Evolutionary conservation across 2,797 vertebrate species (phyloP), one percentile per base, ranked within the genome.

Genomic region (Salmo trutta): DNA sequence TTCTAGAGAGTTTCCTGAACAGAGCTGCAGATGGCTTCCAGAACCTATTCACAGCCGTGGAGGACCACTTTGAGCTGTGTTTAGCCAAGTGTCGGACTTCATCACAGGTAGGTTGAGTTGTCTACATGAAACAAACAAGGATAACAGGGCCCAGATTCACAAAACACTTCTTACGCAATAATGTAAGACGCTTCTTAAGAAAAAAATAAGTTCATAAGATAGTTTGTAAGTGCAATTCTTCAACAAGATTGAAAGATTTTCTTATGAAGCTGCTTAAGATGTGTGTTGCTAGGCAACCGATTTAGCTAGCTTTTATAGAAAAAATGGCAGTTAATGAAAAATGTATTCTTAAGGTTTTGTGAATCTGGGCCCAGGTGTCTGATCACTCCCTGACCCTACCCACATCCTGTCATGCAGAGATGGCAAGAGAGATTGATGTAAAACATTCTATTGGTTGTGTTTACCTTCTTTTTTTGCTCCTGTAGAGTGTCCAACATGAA

Each of bases 51-150:
- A 96, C 96, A 56, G 98, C 97, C 0, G 97, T 99, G 1, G 96
- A 97, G 89, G 98, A 99, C 91, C 97, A 98, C 87, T 99, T 99
- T 76, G 97, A 99, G 86, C 83, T 99, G 71, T 99, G 98, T 82
- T 91, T 99, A 90, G 98, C 98, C 2, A 99, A 99, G 84, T 99
- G 98, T 79, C 94, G 98, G 75, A 99, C 98, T n/a, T 99, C 98
- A 1, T 99, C 98, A 54, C 98, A 99, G 95, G 98, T 99, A 84
- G 15, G 65, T 31, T 67, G 27, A 5, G 14, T 8, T 62, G 53
- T 62, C 19, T 19, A 8, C 56, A 62, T 62, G n/a, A 24, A 62
- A 62, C 56, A 8, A 62, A 21, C 56, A 21, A 8, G 7, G 5
- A 62, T 21, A 47, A 47, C 41, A 10, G 2, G 10, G 2, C 41